A percentile compares a stretch with the other conserved stretches of the same genome.
Evolutionary conservation across 2,888 invertebrate species (phyloP).

Genomic region (Acanthosepion pharaonis): DNA sequence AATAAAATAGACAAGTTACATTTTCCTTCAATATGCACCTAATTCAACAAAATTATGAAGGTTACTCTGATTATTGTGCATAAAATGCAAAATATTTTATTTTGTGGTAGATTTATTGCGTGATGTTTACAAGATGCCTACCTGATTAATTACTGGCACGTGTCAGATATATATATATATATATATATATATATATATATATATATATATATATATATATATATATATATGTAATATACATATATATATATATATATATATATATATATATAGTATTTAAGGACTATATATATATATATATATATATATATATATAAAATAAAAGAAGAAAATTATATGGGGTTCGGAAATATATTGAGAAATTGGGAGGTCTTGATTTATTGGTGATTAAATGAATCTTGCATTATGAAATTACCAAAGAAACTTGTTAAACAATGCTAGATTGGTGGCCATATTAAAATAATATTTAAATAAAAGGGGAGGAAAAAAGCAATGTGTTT

Average conservation of each 20-base stretch:
- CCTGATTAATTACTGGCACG: too few species aligned
- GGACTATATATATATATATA: not conserved
- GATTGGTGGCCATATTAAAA: not conserved
- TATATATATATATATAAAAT: not conserved
- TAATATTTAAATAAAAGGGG: not conserved
- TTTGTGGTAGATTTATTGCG: too few species aligned
- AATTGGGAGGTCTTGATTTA: conserved; percentile 16
- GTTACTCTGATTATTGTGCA: too few species aligned
- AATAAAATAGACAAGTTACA: too few species aligned
- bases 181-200: not conserved
- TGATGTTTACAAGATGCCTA: too few species aligned
- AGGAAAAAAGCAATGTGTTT: not conserved
- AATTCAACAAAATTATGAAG: too few species aligned
- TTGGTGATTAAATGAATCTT: not conserved
- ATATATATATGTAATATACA: not conserved
- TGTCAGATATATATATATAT: not conserved
- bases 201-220: not conserved
- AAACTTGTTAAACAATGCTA: not conserved
- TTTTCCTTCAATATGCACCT: too few species aligned
- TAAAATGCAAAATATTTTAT: too few species aligned
- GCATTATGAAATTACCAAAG: not conserved
- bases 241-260: not conserved
- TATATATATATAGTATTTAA: too few species aligned
- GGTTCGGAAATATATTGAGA: not conserved
- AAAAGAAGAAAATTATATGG: not conserved